phyloP scores from a whole-genome alignment of 2,888 invertebrate genomes.

The Drosophila lutescens region DNA sequence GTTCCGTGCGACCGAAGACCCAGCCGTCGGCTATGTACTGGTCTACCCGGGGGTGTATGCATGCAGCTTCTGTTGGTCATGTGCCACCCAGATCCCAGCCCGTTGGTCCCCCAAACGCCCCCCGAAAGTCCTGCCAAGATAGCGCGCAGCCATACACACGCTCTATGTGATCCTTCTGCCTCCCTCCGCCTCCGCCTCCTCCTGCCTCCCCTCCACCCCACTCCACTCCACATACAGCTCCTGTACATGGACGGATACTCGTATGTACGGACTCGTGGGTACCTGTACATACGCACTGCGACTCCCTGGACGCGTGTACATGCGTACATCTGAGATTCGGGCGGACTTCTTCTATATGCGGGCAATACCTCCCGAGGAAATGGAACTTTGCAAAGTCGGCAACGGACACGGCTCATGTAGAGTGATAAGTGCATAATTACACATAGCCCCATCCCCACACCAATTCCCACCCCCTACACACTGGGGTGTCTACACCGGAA shows the following conservation, averaged over 20 bases:
- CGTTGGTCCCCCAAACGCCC: background rate
- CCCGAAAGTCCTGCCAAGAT: constrained; percentile 65
- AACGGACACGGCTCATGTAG: constrained; percentile 30
- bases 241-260: constrained; percentile 33
- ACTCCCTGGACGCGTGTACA: constrained; percentile 46
- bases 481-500: constrained; percentile 10
- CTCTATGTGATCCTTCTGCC: constrained; percentile 20
- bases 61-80: constrained; percentile 83
- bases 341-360: constrained; percentile 64
- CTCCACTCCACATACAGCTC: constrained; percentile 19
- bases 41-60: constrained; percentile 84
- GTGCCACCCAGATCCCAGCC: constrained; percentile 46
- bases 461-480: background rate
- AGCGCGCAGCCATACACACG: constrained; percentile 52
- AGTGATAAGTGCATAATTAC: constrained; percentile 42
- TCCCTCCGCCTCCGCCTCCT: background rate
- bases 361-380: constrained; percentile 77
- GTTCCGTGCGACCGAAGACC: constrained; percentile 82
- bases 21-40: constrained; percentile 85
- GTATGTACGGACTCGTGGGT: constrained; percentile 22
- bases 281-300: constrained; percentile 56
- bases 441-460: constrained; percentile 1
- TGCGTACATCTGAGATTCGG: constrained; percentile 46
- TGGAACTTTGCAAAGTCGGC: constrained; percentile 59
- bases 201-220: constrained; percentile 8